Conservation (phyloP, 2,888 invertebrate genomes). For the Sarcophaga subvicina region DNA sequence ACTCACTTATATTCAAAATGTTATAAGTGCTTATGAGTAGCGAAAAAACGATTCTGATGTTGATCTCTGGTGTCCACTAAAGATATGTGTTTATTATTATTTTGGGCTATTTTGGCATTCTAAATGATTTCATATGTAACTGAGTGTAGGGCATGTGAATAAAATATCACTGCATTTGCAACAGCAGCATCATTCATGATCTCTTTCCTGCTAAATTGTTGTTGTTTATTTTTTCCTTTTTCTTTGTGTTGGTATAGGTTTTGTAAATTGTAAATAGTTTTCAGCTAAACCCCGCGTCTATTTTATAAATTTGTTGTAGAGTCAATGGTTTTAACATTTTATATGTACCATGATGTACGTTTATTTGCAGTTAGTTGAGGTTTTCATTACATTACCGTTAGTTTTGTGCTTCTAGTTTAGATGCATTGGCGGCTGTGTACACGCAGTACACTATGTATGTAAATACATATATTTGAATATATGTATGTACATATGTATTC, state of each 20-base stretch:
- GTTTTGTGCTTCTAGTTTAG: conserved; percentile 44
- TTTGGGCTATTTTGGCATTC: background rate
- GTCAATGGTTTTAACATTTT: conserved; percentile 60
- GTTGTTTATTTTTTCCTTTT: background rate
- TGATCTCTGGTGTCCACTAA: no score
- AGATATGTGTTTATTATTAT: no score
- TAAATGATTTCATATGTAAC: background rate
- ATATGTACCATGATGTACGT: conserved; percentile 57
- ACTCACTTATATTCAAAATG: no score
- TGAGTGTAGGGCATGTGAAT: background rate
- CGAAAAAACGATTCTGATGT: no score
- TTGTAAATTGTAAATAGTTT: conserved; percentile 40
- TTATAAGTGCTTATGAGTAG: no score
- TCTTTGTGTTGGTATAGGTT: background rate
- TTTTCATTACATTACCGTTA: conserved; percentile 62
- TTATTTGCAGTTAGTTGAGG: conserved; percentile 63
- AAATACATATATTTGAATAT: no score
- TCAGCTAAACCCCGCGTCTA: conserved; percentile 6
- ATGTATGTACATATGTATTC: background rate
- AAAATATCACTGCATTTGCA: background rate
- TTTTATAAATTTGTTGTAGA: conserved; percentile 38
- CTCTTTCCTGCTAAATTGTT: background rate
- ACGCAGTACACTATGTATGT: no score
- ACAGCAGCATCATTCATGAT: background rate
- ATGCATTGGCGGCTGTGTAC: background rate